Percentiles rank a stretch among this genome's conserved stretches.
phyloP scores from a whole-genome alignment of 1,140 invertebrate genomes.

The Macrocentrus cingulum region DNA sequence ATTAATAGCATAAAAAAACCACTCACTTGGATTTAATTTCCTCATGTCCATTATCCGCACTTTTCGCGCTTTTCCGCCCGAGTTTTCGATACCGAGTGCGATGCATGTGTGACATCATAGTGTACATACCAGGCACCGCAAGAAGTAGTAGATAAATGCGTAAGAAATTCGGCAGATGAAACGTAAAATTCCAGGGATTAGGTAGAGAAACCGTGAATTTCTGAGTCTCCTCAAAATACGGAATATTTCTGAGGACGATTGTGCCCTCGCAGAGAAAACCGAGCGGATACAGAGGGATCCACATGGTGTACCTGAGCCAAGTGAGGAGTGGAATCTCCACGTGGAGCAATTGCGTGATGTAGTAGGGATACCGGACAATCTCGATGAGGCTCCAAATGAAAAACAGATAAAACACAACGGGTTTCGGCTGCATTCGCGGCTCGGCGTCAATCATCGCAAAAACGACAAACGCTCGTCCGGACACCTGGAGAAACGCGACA shows the following conservation, averaged over 20 bases:
- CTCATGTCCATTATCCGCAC: no score
- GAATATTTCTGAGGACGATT: conserved; percentile 78
- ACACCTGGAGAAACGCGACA: conserved; percentile 70
- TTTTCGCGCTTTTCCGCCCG: conserved; percentile 26
- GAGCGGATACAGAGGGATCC: conserved; percentile 90
- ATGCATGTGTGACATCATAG: conserved; percentile 81
- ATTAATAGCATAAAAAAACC: no score
- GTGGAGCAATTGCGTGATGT: conserved; percentile 79
- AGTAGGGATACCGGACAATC: conserved; percentile 88
- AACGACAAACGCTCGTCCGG: conserved; percentile 77
- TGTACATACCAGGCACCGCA: conserved; percentile 73
- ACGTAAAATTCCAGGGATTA: conserved; percentile 83
- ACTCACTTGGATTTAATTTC: no score
- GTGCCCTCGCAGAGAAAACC: conserved; percentile 87
- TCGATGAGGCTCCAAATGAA: conserved; percentile 80
- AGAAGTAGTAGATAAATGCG: conserved; percentile 77
- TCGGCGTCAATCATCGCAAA: conserved; percentile 84
- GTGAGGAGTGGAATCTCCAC: conserved; percentile 77
- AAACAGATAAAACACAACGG: conserved; percentile 85
- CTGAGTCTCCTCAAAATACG: conserved; percentile 85
- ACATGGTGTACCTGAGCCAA: conserved; percentile 89
- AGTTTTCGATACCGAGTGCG: conserved; percentile 67
- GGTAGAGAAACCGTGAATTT: conserved; percentile 78
- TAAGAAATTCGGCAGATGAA: conserved; percentile 81
- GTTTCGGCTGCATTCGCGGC: conserved; percentile 81